These are phyloP conservation scores for Steinernema khuongi DNA, from an alignment of 1,140 invertebrate genomes.

Conservation along the genomic window DNA sequence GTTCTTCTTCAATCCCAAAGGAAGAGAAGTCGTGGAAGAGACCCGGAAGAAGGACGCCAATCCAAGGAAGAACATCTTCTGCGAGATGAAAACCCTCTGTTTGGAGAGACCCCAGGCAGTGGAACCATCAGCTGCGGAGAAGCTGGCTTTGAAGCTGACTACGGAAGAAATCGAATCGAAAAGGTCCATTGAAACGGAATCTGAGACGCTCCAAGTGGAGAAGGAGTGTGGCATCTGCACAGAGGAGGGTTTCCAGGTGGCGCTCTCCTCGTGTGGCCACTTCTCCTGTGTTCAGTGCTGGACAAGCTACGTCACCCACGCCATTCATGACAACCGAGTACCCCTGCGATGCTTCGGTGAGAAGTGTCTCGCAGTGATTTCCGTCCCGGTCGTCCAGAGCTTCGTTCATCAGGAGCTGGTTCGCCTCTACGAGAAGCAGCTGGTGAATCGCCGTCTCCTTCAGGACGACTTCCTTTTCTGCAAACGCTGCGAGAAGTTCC, in stretches of 20 bases:
- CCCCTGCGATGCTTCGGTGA: neutral
- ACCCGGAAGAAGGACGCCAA: neutral
- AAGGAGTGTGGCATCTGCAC: neutral
- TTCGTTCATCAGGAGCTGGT: neutral
- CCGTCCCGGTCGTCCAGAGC: neutral
- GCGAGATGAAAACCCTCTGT: neutral
- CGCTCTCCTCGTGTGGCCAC: neutral
- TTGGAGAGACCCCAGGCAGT: neutral
- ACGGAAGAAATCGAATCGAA: neutral
- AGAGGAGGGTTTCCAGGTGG: neutral
- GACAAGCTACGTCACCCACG: neutral
- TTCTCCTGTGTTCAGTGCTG: neutral
- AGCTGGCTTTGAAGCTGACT: neutral
- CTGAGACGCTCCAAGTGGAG: neutral
- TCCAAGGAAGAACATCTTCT: neutral
- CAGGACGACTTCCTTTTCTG: neutral
- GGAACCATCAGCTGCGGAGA: neutral
- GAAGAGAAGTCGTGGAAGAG: neutral
- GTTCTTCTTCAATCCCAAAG: neutral
- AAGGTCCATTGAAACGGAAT: neutral
- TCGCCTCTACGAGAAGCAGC: neutral
- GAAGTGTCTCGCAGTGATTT: neutral
- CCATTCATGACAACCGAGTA: neutral
- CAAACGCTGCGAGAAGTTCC: neutral
- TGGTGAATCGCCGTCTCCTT: neutral